Base-by-base conservation (phyloP, 2,113 vertebrate species). In the Stercorarius parasiticus region DNA sequence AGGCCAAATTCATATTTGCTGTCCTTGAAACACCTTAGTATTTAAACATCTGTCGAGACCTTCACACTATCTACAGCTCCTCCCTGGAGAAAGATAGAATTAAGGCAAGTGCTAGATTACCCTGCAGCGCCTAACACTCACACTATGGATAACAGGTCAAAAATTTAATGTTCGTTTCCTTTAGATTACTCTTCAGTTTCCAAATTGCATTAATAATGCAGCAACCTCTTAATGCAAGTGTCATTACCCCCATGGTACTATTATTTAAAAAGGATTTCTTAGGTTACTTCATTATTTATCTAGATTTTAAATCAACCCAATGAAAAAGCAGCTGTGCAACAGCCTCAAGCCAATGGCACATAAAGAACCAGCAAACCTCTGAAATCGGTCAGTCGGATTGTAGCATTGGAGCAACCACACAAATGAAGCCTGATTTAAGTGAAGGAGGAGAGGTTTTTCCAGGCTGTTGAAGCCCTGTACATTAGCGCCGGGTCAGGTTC, bases 131-230 rank as follows among this genome's bases (percentile, higher is more conserved):
- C n/a, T 26, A 73, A 80, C 18, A 22, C 11, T 69, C 56, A 22
- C 10, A 43, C 19, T 10, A 2, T 0, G 6, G 38, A 67, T 38
- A 61, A 67, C 0, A 4, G 45, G 20, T 42, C 49, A 69, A 91
- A 92, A 66, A 70, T 7, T 5, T 26, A 61, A 88, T 5, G 6
- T 13, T 83, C 2, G 0, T 52, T 93, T 86, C 64, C 83, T 81
- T 82, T n/a, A 74, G 47, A 65, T 8, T 52, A 27, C 49, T 77
- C 8, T 45, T 91, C 82, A 26, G 20, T 52, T 71, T 94, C 64
- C 66, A 90, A 59, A 91, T 4, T 26, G 15, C 42, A 94, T 91
- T 81, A 91, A 94, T 90, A 95, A 94, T 73, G 62, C 49, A 96
- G 78, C 27, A 81, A 43, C 36, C n/a, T 88, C 82, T 72, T 67